A percentile compares a stretch with the other conserved stretches of the same genome.
These are phyloP conservation scores for Drosophila sturtevanti DNA, from an alignment of 1,140 invertebrate species.

Conservation along the genomic window DNA sequence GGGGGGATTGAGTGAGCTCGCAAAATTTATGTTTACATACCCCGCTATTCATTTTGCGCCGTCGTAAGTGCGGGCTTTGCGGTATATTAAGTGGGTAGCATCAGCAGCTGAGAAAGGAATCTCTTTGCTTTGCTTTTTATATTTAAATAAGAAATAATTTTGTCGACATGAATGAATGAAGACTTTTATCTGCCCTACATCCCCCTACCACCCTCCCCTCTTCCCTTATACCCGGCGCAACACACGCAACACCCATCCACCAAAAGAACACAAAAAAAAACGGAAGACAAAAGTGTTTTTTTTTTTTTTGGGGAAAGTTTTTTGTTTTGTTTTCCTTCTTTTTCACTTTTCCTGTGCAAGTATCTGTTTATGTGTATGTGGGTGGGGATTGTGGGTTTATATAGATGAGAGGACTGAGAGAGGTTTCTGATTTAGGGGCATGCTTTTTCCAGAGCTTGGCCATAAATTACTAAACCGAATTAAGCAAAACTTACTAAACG, in stretches of 20 bases:
- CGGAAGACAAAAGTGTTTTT: constrained; percentile 13
- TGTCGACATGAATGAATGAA: constrained; percentile 80
- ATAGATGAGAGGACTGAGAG: background rate
- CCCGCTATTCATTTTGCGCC: constrained; percentile 73
- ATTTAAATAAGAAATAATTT: constrained; percentile 82
- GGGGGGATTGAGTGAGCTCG: constrained; percentile 50
- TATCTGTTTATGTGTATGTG: background rate
- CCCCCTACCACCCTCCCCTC: constrained; percentile 16
- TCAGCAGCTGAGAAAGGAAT: constrained; percentile 37
- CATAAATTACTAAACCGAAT: constrained; percentile 80
- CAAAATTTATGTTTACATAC: constrained; percentile 81
- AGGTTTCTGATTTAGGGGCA: constrained; percentile 41
- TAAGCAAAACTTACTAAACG: constrained; percentile 77
- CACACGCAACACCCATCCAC: background rate
- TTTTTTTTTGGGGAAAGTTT: constrained; percentile 37
- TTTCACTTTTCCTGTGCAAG: constrained; percentile 39
- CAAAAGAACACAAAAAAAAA: background rate
- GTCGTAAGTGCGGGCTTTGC: constrained; percentile 77
- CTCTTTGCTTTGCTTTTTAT: constrained; percentile 57
- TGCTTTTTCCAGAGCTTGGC: constrained; percentile 53
- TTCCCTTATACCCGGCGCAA: no score
- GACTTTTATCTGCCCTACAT: constrained; percentile 71
- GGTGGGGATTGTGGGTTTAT: background rate
- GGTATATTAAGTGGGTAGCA: constrained; percentile 78
- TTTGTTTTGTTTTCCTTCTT: constrained; percentile 42